phyloP scores from a whole-genome alignment of 2,113 vertebrate species.

The Tachuris rubrigastra region DNA sequence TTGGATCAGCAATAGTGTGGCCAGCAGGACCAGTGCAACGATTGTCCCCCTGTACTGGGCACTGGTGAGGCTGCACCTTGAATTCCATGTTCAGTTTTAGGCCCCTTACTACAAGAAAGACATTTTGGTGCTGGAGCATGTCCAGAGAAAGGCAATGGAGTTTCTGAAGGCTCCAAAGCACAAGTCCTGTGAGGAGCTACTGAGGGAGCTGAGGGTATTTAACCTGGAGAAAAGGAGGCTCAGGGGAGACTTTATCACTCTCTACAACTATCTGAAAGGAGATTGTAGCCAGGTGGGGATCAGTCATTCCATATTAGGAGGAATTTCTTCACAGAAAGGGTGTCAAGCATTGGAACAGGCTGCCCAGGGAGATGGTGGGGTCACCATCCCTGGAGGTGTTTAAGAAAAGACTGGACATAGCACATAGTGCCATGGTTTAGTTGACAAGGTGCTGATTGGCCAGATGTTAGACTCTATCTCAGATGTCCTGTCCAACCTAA shows the following conservation, averaged over 20 bases:
- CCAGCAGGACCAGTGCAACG: background rate
- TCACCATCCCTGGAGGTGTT: background rate
- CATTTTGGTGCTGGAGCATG: background rate
- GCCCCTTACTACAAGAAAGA: background rate
- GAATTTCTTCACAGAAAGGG: background rate
- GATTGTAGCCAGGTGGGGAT: rapidly evolving
- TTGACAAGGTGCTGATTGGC: no score
- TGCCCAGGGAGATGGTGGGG: background rate
- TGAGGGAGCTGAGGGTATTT: background rate
- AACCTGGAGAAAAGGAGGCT: background rate
- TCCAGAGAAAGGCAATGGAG: background rate
- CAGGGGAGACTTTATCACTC: background rate
- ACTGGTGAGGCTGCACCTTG: background rate
- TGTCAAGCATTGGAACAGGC: background rate
- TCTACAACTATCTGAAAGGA: background rate
- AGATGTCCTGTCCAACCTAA: background rate
- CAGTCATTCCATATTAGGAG: background rate
- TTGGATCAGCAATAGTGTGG: background rate
- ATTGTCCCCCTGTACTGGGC: background rate
- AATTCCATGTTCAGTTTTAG: background rate
- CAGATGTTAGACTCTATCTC: background rate
- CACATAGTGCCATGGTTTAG: background rate
- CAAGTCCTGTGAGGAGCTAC: background rate
- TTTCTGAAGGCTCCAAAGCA: background rate
- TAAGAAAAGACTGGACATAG: background rate